Conservation (phyloP, 64 coral and sea anemone species). For the Actinia tenebrosa region DNA sequence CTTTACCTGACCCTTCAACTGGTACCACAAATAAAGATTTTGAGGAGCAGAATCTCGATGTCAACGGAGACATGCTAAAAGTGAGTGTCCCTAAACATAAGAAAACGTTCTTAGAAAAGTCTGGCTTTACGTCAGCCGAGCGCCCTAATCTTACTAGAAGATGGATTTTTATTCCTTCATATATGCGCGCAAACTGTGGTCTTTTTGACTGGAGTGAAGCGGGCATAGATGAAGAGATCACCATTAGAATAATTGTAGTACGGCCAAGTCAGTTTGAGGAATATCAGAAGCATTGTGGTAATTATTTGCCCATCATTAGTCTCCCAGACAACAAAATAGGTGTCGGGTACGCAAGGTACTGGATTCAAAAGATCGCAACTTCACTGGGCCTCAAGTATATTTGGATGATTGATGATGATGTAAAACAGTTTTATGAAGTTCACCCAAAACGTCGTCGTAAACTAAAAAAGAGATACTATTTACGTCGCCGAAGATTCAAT, state of each 20-base stretch:
- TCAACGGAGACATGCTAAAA: constrained; percentile 19
- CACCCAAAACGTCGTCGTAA: neutral
- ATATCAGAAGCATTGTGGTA: neutral
- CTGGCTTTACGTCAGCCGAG: neutral
- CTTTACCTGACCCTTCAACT: too few relatives aligned
- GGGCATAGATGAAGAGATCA: neutral
- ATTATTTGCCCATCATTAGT: constrained; percentile 3
- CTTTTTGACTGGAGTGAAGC: constrained; percentile 1
- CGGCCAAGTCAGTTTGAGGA: constrained; percentile 15
- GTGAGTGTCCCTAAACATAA: neutral
- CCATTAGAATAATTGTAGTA: constrained; percentile 15
- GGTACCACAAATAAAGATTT: neutral
- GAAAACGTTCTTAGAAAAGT: neutral
- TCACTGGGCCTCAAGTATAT: constrained; percentile 1
- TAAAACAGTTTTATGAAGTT: constrained; percentile 11
- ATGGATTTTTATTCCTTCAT: constrained; percentile 39
- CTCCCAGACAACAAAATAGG: constrained; percentile 16
- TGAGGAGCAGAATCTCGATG: neutral
- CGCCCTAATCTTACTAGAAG: neutral
- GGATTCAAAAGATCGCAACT: constrained; percentile 37
- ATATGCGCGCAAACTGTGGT: neutral
- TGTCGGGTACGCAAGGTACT: constrained; percentile 4
- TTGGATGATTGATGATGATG: constrained; percentile 43
- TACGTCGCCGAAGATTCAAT: neutral
- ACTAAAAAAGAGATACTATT: neutral